These are phyloP conservation scores for Drosophila picticornis DNA, from an alignment of 2,888 invertebrate species.

Conservation along the genomic window DNA sequence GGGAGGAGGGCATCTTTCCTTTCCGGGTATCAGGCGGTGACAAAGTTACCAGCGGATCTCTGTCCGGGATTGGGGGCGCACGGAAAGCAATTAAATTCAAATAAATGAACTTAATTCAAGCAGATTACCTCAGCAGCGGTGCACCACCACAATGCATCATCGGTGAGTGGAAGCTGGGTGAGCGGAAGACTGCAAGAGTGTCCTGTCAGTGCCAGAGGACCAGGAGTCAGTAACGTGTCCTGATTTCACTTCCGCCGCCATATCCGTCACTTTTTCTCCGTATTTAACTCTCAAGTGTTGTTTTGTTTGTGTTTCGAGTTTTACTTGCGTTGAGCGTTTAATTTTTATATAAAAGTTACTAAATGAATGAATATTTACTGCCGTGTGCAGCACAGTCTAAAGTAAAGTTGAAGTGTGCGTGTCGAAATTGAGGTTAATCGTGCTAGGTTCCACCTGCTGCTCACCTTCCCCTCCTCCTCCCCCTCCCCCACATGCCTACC, in stretches of 20 bases:
- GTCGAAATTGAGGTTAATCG: constrained; percentile 56
- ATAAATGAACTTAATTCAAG: constrained; percentile 77
- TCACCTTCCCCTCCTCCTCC: not conserved
- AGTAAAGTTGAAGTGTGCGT: constrained; percentile 37
- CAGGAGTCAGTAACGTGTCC: constrained; percentile 52
- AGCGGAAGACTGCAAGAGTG: constrained; percentile 15
- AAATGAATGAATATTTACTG: constrained; percentile 55
- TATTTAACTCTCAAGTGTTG: constrained; percentile 53
- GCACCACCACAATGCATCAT: constrained; percentile 29
- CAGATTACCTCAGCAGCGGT: constrained; percentile 70
- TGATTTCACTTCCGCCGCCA: constrained; percentile 67
- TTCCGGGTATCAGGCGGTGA: constrained; percentile 11
- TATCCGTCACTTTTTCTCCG: constrained; percentile 43
- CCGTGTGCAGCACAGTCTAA: constrained; percentile 1
- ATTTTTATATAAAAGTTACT: constrained; percentile 48
- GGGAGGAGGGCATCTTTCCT: not conserved
- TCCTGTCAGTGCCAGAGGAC: constrained; percentile 40
- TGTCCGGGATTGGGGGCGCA: constrained; percentile 23
- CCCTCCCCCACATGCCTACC: not conserved
- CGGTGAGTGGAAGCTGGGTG: constrained; percentile 1
- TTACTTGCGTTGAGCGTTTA: constrained; percentile 25
- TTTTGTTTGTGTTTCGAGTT: constrained; percentile 36
- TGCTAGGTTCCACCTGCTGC: constrained; percentile 1
- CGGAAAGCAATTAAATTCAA: constrained; percentile 79
- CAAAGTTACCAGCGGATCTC: constrained; percentile 29